phyloP scores from a whole-genome alignment of 2,113 vertebrate species.

The Misgurnus anguillicaudatus region DNA sequence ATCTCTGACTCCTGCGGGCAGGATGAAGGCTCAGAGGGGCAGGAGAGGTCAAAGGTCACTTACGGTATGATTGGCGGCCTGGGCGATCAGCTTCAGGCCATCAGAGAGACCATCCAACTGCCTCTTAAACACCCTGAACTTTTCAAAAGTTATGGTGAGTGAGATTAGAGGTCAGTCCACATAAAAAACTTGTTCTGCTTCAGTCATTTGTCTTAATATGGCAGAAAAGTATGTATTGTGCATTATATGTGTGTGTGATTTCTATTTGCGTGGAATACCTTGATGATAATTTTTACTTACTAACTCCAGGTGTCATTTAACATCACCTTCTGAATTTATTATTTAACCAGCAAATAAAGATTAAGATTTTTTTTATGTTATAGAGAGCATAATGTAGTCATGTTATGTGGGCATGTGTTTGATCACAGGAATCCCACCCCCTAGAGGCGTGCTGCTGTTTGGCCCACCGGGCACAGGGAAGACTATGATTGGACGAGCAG shows the following conservation, averaged over 20 bases:
- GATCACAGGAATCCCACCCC: constrained; percentile 84
- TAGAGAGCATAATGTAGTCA: not conserved
- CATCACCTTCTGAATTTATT: too few species aligned
- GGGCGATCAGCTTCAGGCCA: constrained; percentile 79
- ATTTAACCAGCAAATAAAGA: too few species aligned
- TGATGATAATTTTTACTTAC: too few species aligned
- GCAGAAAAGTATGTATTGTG: too few species aligned
- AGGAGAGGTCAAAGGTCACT: constrained; percentile 74
- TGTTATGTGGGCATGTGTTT: constrained; percentile 11
- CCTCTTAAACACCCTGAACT: constrained; percentile 89
- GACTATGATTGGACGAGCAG: constrained; percentile 92
- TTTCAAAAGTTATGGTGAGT: constrained; percentile 86
- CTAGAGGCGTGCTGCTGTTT: constrained; percentile 88
- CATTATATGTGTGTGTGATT: too few species aligned
- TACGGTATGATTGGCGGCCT: constrained; percentile 94
- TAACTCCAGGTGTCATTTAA: too few species aligned
- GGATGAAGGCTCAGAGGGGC: constrained; percentile 28
- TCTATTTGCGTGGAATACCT: too few species aligned
- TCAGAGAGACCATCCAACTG: constrained; percentile 90
- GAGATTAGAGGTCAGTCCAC: not conserved
- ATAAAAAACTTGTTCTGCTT: not conserved
- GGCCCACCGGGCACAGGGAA: constrained; percentile 96
- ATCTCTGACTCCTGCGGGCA: constrained; percentile 60
- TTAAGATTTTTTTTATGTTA: too few species aligned
- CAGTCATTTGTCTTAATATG: not conserved